Evolutionary conservation across 2,797 vertebrate genomes (phyloP).

Genomic region (Tapirus indicus): DNA sequence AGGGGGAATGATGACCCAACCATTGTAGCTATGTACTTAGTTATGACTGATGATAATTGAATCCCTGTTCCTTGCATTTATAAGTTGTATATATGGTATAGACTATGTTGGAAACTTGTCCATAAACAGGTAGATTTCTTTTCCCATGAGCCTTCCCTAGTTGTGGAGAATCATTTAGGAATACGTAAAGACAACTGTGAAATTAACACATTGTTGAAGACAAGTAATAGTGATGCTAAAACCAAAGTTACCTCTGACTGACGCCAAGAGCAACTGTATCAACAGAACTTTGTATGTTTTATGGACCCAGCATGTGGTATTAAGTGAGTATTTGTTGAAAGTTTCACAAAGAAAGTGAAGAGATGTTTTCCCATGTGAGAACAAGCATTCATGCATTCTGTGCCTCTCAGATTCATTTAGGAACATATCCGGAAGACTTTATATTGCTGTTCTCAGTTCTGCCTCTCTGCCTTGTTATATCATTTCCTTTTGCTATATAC

Average conservation of each 20-base stretch:
- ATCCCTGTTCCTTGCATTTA: not conserved
- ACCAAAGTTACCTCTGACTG: slow-evolving; percentile 18
- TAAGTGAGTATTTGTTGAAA: not conserved
- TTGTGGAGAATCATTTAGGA: slow-evolving; percentile 19
- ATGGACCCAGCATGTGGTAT: not conserved
- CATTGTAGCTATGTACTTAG: not conserved
- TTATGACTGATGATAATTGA: not conserved
- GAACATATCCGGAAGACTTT: not conserved
- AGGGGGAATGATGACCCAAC: not conserved
- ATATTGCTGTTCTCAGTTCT: not conserved
- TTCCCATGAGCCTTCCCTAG: not conserved
- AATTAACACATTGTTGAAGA: not conserved
- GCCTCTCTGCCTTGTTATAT: not conserved
- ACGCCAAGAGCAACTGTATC: not conserved
- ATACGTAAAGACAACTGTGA: slow-evolving; percentile 48
- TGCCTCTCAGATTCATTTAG: not conserved
- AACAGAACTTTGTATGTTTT: not conserved
- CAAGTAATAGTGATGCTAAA: not conserved
- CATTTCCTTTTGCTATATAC: not conserved
- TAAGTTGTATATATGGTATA: not conserved
- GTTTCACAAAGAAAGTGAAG: not conserved
- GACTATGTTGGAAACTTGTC: not conserved
- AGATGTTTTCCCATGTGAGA: not conserved
- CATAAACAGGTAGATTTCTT: not conserved
- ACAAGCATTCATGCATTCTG: not conserved